Evolutionary conservation across 2,888 invertebrate genomes (phyloP), one percentile per base, ranked within the genome.

Genomic region (Anoncus sp.): DNA sequence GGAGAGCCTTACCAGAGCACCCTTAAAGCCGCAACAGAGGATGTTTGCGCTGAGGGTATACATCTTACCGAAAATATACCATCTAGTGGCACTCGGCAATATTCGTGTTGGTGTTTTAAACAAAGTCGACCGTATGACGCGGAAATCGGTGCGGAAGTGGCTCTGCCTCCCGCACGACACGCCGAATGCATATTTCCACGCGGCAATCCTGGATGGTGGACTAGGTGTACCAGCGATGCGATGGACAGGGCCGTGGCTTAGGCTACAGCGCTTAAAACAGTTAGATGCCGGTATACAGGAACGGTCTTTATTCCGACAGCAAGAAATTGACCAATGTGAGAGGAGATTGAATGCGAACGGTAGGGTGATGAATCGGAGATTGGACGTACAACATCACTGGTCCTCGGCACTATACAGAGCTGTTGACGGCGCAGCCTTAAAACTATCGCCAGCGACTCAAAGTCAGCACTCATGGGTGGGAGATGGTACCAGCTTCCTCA

Each of bases 1-100:
- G 9, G 59, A 40, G 0, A 18, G 4, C 1, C 31, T 63, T 1
- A 22, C 57, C 0, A 53, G 1, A 20, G 65, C 66, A 2, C 69
- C 70, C n/a, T 31, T 63, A 14, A 80, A 67, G 14, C 73, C 57
- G n/a, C 82, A 84, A 22, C 81, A 82, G 18, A 20, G 82, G 4
- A 47, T 84, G 2, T 82, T 71, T 22, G 81, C 76, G 0, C 35
- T 81, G 6, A 47, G 81, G 22, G 60, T 51, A 1, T 31, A 73
- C 14, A 47, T 81, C 1, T 1, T 82, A 0, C 82, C 83, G 0
- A n/a, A 22, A 0, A 35, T 69, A 66, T 22, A 66, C 38, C 62
- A 75, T 14, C 63, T 45, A 3, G 5, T 76, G 20, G 22, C 49
- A 0, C 40, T 71, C 5, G 57, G 67, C 1, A 18, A 24, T 1